Evolutionary conservation across 2,797 vertebrate genomes (phyloP).

Genomic region (Coreius guichenoti): DNA sequence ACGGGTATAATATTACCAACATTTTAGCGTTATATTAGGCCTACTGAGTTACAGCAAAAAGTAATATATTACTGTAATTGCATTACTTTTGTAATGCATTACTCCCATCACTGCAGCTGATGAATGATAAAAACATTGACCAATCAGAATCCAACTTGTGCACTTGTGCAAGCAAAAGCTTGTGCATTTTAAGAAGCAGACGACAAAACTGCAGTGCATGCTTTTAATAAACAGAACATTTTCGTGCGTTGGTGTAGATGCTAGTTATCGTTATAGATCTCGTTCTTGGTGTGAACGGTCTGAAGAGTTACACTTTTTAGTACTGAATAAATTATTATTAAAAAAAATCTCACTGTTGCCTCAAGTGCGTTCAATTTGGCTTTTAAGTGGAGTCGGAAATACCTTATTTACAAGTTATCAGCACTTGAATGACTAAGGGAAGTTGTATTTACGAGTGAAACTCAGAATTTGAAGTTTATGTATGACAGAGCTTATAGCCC

Average conservation of each 20-base stretch:
- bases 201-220: not conserved
- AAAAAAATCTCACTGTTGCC: not conserved
- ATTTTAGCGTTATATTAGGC: too few relatives aligned
- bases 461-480: not conserved
- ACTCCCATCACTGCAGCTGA: not conserved
- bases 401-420: not conserved
- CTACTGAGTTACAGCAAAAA: too few relatives aligned
- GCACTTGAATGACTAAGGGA: conserved; percentile 4
- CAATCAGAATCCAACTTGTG: not conserved
- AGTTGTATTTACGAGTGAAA: not conserved
- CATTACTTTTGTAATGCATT: too few relatives aligned
- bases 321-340: not conserved
- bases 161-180: not conserved
- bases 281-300: not conserved
- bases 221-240: not conserved
- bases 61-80: too few relatives aligned
- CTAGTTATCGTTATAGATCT: not conserved
- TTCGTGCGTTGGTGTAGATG: not conserved
- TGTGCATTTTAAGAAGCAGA: not conserved
- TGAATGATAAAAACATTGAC: not conserved
- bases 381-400: not conserved
- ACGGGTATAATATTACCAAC: too few relatives aligned
- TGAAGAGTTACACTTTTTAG: not conserved
- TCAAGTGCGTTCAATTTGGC: not conserved
- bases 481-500: not conserved